A percentile compares a stretch with the other conserved stretches of the same genome.
These are phyloP conservation scores for Cebidichthys violaceus DNA, from an alignment of 2,113 vertebrate genomes.

Conservation along the genomic window DNA sequence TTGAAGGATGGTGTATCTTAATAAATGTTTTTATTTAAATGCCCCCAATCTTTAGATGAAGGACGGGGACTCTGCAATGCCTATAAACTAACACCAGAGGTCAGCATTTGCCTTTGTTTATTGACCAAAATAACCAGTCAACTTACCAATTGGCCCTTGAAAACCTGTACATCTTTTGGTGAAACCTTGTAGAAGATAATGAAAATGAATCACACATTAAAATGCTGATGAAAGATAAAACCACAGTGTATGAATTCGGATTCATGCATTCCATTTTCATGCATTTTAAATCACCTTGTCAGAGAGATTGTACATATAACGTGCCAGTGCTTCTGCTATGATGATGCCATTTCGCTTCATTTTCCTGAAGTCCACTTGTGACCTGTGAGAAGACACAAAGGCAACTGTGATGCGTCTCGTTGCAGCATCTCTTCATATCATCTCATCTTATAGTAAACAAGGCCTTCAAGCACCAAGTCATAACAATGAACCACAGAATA, in stretches of 20 bases:
- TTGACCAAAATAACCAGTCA: not conserved
- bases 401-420: too few relatives aligned
- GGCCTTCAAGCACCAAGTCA: not conserved
- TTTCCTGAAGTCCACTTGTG: constrained; percentile 82
- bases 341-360: constrained; percentile 82
- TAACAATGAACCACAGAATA: not conserved
- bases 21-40: not conserved
- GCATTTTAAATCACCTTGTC: constrained; percentile 75
- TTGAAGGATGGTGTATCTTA: not conserved
- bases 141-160: constrained; percentile 83
- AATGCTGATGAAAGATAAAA: not conserved
- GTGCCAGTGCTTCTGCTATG: constrained; percentile 81
- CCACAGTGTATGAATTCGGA: not conserved
- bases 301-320: constrained; percentile 84
- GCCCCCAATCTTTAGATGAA: not conserved
- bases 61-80: constrained; percentile 17
- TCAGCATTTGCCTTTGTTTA: constrained; percentile 26
- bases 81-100: constrained; percentile 58
- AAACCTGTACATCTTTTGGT: constrained; percentile 80
- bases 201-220: not conserved
- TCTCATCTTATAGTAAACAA: not conserved
- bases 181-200: constrained; percentile 70
- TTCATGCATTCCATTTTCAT: not conserved
- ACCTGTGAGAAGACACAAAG: constrained; percentile 58
- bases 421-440: not conserved